phyloP scores from a whole-genome alignment of 2,113 vertebrate genomes.

The Lophochroa leadbeateri region DNA sequence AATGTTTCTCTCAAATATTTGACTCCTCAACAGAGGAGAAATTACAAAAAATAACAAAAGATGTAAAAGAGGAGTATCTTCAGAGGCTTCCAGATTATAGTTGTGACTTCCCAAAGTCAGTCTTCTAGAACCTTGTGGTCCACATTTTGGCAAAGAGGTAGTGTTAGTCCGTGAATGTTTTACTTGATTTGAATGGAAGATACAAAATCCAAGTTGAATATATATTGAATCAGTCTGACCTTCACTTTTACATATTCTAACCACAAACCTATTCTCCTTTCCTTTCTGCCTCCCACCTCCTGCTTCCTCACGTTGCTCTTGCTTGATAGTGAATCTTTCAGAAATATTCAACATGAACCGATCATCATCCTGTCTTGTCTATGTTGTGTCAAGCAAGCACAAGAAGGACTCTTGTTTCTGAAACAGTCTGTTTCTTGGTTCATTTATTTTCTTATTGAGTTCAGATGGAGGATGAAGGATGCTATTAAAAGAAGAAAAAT shows the following conservation, averaged over 20 bases:
- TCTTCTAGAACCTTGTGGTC: not conserved
- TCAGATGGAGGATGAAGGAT: not conserved
- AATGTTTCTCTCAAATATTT: not conserved
- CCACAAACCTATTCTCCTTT: not conserved
- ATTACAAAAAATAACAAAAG: not conserved
- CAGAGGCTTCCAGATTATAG: not conserved
- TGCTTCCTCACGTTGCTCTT: not conserved
- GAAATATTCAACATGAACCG: not conserved
- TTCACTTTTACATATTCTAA: not conserved
- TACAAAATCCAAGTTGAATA: not conserved
- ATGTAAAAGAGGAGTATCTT: not conserved
- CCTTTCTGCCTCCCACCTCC: not conserved
- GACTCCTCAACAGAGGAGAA: not conserved
- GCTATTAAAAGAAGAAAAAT: not conserved
- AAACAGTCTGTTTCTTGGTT: not conserved
- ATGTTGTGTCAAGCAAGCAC: not conserved
- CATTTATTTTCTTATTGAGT: not conserved
- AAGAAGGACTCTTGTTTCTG: not conserved
- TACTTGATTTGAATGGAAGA: not conserved
- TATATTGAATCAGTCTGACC: not conserved
- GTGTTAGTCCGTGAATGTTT: not conserved
- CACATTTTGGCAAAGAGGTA: not conserved
- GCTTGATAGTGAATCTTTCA: not conserved
- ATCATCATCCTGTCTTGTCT: not conserved
- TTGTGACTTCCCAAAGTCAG: not conserved